Conservation (phyloP, 30 jellyfish, hydroid and myxozoan species). For the Aurelia aurita complex sp. Pacific region DNA sequence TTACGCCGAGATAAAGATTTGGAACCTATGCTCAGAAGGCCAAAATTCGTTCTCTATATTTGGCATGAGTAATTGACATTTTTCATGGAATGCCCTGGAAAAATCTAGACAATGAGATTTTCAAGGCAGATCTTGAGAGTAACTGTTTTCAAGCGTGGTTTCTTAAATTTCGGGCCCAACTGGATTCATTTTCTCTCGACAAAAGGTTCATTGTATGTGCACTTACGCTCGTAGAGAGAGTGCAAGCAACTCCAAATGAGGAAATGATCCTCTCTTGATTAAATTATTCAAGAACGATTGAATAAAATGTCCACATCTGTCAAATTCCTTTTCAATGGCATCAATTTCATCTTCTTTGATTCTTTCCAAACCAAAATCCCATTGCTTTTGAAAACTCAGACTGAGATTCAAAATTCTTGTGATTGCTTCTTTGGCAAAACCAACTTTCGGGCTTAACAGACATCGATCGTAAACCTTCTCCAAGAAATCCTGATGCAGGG, state of each 20-base stretch:
- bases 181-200: too few relatives aligned
- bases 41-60: too few relatives aligned
- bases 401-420: slow-evolving; percentile 63
- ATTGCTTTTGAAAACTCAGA: slow-evolving; percentile 59
- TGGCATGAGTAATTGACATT: too few relatives aligned
- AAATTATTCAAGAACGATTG: slow-evolving; percentile 80
- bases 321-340: slow-evolving; percentile 73
- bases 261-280: slow-evolving; percentile 86
- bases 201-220: too few relatives aligned
- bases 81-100: too few relatives aligned
- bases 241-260: slow-evolving; percentile 71
- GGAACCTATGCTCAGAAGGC: too few relatives aligned
- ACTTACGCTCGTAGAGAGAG: slow-evolving; percentile 13
- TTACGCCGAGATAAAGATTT: too few relatives aligned
- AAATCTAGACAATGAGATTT: too few relatives aligned
- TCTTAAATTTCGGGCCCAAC: too few relatives aligned
- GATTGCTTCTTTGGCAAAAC: slow-evolving; percentile 83
- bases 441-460: slow-evolving; percentile 80
- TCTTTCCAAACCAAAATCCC: slow-evolving; percentile 56
- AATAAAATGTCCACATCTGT: slow-evolving; percentile 75
- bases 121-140: too few relatives aligned
- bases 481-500: slow-evolving; percentile 59
- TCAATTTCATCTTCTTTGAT: slow-evolving; percentile 30
- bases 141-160: too few relatives aligned
- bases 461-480: slow-evolving; percentile 81